Evolutionary conservation across 2,797 vertebrate species (phyloP).

Genomic region (Pseudomugil tenellus): DNA sequence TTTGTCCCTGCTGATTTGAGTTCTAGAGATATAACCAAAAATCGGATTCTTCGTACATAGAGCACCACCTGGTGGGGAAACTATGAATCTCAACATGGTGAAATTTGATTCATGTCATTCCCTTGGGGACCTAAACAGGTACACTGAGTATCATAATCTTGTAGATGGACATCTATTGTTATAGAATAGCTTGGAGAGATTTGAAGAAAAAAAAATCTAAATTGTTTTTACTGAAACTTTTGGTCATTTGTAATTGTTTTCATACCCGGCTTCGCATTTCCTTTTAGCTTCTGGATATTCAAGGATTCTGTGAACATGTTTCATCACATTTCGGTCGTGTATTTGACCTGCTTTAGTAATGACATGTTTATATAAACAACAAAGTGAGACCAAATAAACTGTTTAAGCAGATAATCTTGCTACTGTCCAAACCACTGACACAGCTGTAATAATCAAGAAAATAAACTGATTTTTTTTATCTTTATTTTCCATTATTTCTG

Average conservation of each 20-base stretch:
- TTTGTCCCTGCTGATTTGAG: too few species aligned
- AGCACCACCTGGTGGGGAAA: too few species aligned
- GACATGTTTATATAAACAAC: not conserved
- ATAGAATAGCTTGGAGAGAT: too few species aligned
- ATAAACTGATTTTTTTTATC: not conserved
- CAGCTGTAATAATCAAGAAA: not conserved
- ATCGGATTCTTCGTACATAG: too few species aligned
- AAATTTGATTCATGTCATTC: too few species aligned
- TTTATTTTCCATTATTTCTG: constrained; percentile 15
- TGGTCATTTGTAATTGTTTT: not conserved
- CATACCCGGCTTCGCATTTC: not conserved
- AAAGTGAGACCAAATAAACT: not conserved
- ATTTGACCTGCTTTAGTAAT: not conserved
- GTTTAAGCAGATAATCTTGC: not conserved
- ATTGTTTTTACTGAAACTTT: not conserved
- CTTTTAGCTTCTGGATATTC: not conserved
- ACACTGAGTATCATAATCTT: too few species aligned
- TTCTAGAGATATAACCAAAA: too few species aligned
- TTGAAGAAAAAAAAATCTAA: too few species aligned
- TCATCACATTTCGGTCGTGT: not conserved
- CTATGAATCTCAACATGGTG: too few species aligned
- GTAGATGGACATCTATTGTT: too few species aligned
- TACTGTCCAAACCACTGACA: not conserved
- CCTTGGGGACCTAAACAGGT: too few species aligned
- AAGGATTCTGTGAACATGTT: not conserved